Base-by-base conservation (phyloP, 2,888 invertebrate genomes). In the Apotomis betuletana region DNA sequence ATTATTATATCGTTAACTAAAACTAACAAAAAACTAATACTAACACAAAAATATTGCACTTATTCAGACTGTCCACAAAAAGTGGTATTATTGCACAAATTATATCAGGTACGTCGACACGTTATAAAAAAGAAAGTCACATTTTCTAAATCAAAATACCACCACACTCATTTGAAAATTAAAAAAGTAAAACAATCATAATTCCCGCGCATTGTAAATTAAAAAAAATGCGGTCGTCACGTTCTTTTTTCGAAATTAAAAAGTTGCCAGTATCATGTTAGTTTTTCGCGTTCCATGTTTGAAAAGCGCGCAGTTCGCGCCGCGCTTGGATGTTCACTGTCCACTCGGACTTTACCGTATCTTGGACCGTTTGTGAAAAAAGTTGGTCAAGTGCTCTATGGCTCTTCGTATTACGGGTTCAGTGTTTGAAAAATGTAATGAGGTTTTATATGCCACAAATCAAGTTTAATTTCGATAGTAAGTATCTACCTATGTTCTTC, bases 61-160 rank as follows among this genome's bases (percentile, higher is more conserved):
- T 72, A 80, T 81, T 89, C 88, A 88, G 91, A 91, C 91, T 89
- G 87, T 84, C 90, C 91, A 91, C 90, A 74, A 44, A 44, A 74
- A 72, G 78, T 84, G 84, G 89, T 84, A 80, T 80, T 92, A 92
- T 92, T 92, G 91, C 91, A 92, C 91, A 81, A 77, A 67, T 58
- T 68, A 67, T 64, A 72, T 74, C 80, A 80, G 80, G 80, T 80
- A 80, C 80, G 41, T 60, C 41, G 49, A 69, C 69, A 73, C 59
- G 73, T 74, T 67, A 68, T 65, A 58, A 69, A 68, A 54, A 69
- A 46, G 60, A 75, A 63, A 75, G 76, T 76, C 76, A 76, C 75
- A 73, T 70, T 61, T 67, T 62, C 49, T 4, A 69, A 38, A 69
- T 67, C 63, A 70, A 60, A 67, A 54, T 6, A 41, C 52, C 44